These are phyloP conservation scores for Tenebrio molitor DNA, from an alignment of 1,140 invertebrate species.

Conservation along the genomic window DNA sequence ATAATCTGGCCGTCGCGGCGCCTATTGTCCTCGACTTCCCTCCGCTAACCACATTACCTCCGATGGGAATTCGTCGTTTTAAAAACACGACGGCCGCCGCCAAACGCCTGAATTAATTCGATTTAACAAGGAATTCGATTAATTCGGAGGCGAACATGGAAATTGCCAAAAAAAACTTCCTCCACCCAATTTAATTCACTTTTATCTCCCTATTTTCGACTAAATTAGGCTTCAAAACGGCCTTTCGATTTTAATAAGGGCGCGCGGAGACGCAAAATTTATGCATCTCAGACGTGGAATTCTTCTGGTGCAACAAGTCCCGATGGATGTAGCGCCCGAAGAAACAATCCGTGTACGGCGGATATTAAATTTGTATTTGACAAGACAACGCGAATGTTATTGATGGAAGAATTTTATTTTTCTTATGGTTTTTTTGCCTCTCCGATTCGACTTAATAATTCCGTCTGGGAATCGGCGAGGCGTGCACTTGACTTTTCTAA, in stretches of 20 bases:
- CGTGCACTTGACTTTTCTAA: conserved; percentile 22
- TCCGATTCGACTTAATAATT: conserved; percentile 12
- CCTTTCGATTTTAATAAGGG: conserved; percentile 24
- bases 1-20: too few relatives aligned
- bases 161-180: neutral
- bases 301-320: conserved; percentile 26
- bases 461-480: conserved; percentile 20
- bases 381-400: conserved; percentile 37
- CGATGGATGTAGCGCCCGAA: conserved; percentile 11
- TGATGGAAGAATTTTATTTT: conserved; percentile 30
- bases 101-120: neutral
- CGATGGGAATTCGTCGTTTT: conserved; percentile 3
- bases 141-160: neutral
- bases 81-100: neutral
- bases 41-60: neutral
- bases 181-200: conserved; percentile 1
- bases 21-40: too few relatives aligned
- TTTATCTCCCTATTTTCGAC: conserved; percentile 14
- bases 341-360: conserved; percentile 28
- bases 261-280: conserved; percentile 4
- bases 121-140: conserved; percentile 19
- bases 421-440: neutral
- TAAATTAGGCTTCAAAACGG: conserved; percentile 18
- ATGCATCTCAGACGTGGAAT: conserved; percentile 9
- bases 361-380: conserved; percentile 41